These are phyloP conservation scores for Microctenopoma steveboyesi DNA, from an alignment of 2,797 vertebrate species.

Conservation along the genomic window DNA sequence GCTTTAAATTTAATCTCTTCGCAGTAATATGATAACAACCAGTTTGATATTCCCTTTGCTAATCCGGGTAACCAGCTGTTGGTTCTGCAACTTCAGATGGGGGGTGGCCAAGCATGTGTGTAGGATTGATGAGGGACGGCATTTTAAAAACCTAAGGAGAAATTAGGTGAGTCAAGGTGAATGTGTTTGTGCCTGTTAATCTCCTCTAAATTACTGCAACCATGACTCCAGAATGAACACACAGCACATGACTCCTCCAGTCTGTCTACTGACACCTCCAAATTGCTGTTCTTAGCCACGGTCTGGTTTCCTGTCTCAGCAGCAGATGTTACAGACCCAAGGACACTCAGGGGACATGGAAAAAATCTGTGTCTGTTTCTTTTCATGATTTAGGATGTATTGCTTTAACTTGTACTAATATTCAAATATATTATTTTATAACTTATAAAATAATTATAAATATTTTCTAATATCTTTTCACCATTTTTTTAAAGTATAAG, in stretches of 20 bases:
- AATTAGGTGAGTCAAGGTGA: conserved; percentile 35
- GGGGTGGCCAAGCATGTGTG: conserved; percentile 34
- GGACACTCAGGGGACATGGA: conserved; percentile 45
- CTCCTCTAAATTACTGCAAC: neutral
- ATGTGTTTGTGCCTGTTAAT: conserved; percentile 20
- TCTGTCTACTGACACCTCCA: conserved; percentile 7
- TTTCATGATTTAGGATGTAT: neutral
- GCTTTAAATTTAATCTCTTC: conserved; percentile 74
- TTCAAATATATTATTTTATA: conserved; percentile 35
- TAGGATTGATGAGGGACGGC: conserved; percentile 25
- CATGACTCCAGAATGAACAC: neutral
- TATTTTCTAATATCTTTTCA: too few relatives aligned
- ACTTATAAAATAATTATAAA: too few relatives aligned
- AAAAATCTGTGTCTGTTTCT: conserved; percentile 8
- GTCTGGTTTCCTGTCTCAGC: conserved; percentile 18
- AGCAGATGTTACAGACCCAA: conserved; percentile 61
- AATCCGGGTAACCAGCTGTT: conserved; percentile 82
- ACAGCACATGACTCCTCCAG: conserved; percentile 6
- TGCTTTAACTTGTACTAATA: conserved; percentile 73
- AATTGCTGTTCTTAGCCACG: conserved; percentile 18
- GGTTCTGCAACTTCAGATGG: conserved; percentile 42
- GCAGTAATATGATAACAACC: conserved; percentile 73
- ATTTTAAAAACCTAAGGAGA: conserved; percentile 43
- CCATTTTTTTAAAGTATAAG: too few relatives aligned
- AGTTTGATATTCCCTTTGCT: conserved; percentile 77